Evolutionary conservation across 2,888 invertebrate genomes (phyloP), one percentile per base, ranked within the genome.

Genomic region (Barypeithes pellucidus): DNA sequence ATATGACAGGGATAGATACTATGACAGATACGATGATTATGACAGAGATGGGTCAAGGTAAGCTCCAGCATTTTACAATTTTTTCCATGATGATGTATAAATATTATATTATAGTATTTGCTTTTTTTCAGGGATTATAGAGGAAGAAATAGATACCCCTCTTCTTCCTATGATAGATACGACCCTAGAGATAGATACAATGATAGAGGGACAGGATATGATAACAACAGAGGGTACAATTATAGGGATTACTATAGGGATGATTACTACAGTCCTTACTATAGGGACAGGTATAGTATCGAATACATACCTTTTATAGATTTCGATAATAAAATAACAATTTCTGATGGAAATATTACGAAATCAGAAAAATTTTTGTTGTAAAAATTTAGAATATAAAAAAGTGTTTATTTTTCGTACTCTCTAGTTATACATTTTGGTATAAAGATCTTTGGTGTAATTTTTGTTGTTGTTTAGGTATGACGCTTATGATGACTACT

Each of bases 401-500:
- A n/a, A n/a, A n/a, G n/a, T n/a, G n/a, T n/a, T n/a, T n/a, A n/a
- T n/a, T n/a, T n/a, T n/a, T n/a, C n/a, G n/a, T n/a, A n/a, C n/a
- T n/a, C n/a, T n/a, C n/a, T n/a, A n/a, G n/a, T n/a, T n/a, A n/a
- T n/a, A n/a, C n/a, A n/a, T n/a, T n/a, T n/a, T n/a, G n/a, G n/a
- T n/a, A n/a, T n/a, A n/a, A n/a, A n/a, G 33, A 8, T 33, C 4
- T 33, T 33, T 33, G 33, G 33, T 8, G 8, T 33, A 36, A 33
- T 59, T 33, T 59, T 39, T 59, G 57, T 62, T 20, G 43, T 45
- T 45, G 3, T 8, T 71, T 36, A 70, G 73, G 11, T 70, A 73
- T 45, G 76, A 73, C 72, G 89, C 89, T 0, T 89, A 88, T 88
- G 89, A 89, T 79, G 89, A 89, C 81, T 89, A 89, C 8, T 89